These are phyloP conservation scores for Hippocampus barbouri DNA, from an alignment of 2,113 vertebrate species.

Conservation along the genomic window DNA sequence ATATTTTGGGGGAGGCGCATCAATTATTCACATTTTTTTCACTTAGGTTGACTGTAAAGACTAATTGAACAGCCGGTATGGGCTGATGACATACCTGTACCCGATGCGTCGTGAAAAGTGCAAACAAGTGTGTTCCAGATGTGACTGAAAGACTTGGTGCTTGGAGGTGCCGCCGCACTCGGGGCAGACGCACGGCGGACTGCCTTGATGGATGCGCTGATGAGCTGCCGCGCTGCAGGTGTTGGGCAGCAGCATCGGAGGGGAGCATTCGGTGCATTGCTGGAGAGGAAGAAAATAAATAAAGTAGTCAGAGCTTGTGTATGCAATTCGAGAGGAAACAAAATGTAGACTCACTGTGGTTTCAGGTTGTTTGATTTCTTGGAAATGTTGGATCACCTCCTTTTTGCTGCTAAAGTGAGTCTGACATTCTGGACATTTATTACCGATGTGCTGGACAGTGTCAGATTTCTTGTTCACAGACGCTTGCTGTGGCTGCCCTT, in stretches of 20 bases:
- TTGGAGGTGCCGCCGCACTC: constrained; percentile 85
- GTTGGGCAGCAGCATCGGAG: constrained; percentile 86
- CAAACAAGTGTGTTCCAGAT: constrained; percentile 83
- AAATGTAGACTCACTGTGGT: constrained; percentile 58
- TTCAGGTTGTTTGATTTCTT: constrained; percentile 69
- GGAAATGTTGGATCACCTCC: constrained; percentile 84
- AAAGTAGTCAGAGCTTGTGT: neutral
- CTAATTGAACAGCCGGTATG: neutral
- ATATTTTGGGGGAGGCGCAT: neutral
- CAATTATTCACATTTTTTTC: neutral
- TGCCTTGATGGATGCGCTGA: constrained; percentile 85
- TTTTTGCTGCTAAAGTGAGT: constrained; percentile 82
- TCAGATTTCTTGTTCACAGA: constrained; percentile 52
- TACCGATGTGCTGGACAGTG: constrained; percentile 68
- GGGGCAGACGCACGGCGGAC: constrained; percentile 84
- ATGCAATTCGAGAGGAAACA: neutral
- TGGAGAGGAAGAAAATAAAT: constrained; percentile 34
- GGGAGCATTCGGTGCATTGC: constrained; percentile 83
- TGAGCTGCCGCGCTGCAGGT: constrained; percentile 86
- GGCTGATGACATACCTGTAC: constrained; percentile 76
- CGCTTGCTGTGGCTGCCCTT: constrained; percentile 49
- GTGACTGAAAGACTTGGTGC: constrained; percentile 74
- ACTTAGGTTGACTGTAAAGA: neutral
- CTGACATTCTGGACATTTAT: constrained; percentile 87
- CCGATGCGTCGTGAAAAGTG: constrained; percentile 91